These are phyloP conservation scores for Silurus glanis DNA, from an alignment of 2,113 vertebrate species.

Conservation along the genomic window DNA sequence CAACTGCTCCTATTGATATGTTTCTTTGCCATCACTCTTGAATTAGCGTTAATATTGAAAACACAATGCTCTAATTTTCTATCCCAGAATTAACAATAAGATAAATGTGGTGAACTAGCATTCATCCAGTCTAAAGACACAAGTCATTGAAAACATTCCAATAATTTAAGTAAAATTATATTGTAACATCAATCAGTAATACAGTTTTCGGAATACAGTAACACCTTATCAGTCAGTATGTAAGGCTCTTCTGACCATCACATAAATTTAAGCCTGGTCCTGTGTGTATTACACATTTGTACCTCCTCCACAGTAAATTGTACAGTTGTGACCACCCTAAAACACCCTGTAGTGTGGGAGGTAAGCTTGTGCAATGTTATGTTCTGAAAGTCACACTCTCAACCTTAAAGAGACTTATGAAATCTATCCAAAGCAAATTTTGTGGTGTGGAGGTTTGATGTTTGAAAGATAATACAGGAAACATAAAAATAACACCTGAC, in stretches of 20 bases:
- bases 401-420: not conserved
- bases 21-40: not conserved
- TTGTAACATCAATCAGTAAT: not conserved
- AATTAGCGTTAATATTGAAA: not conserved
- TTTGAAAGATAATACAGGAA: not conserved
- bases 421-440: not conserved
- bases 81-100: not conserved
- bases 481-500: not conserved
- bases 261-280: not conserved
- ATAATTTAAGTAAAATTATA: not conserved
- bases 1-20: not conserved
- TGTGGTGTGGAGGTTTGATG: not conserved
- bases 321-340: not conserved
- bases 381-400: not conserved
- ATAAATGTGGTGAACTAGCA: not conserved
- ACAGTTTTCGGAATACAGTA: too few species aligned
- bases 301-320: not conserved
- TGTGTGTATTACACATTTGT: not conserved
- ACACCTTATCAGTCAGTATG: too few species aligned
- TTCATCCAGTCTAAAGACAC: not conserved
- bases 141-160: not conserved
- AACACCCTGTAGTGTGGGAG: not conserved
- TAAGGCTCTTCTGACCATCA: not conserved
- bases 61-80: not conserved
- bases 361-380: not conserved